Conservation (phyloP, 1,140 invertebrate genomes). For the Anadara kagoshimensis region DNA sequence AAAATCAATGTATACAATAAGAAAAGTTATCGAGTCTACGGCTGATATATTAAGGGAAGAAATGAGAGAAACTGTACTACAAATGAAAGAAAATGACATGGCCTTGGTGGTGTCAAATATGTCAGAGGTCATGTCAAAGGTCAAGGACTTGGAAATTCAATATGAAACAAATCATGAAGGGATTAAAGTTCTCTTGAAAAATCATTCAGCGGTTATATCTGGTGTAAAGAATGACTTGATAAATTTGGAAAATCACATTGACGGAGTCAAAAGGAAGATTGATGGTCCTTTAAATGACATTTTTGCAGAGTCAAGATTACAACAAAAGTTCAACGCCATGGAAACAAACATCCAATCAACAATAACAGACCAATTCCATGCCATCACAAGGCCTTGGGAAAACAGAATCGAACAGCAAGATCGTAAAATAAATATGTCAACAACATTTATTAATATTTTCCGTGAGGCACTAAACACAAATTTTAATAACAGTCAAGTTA, state of each 20-base stretch:
- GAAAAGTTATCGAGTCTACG: too few relatives aligned
- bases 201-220: background rate
- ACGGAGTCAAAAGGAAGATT: background rate
- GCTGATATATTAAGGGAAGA: too few relatives aligned
- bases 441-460: conserved; percentile 34
- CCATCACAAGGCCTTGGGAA: background rate
- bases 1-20: too few relatives aligned
- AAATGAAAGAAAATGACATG: too few relatives aligned
- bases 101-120: too few relatives aligned
- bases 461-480: conserved; percentile 22
- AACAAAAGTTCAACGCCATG: background rate
- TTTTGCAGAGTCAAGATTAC: conserved; percentile 1
- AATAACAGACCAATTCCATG: conserved; percentile 3
- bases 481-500: conserved; percentile 25
- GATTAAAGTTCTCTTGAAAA: background rate
- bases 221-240: background rate
- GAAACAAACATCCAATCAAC: conserved; percentile 11
- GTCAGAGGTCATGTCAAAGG: background rate
- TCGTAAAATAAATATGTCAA: conserved; percentile 26
- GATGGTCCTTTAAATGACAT: conserved; percentile 16
- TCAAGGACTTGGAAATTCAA: background rate
- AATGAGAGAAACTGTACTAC: too few relatives aligned
- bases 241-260: background rate
- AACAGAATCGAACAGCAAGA: conserved; percentile 21
- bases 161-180: background rate